Evolutionary conservation across 2,888 invertebrate genomes (phyloP).

Genomic region (Neoascia interrupta): DNA sequence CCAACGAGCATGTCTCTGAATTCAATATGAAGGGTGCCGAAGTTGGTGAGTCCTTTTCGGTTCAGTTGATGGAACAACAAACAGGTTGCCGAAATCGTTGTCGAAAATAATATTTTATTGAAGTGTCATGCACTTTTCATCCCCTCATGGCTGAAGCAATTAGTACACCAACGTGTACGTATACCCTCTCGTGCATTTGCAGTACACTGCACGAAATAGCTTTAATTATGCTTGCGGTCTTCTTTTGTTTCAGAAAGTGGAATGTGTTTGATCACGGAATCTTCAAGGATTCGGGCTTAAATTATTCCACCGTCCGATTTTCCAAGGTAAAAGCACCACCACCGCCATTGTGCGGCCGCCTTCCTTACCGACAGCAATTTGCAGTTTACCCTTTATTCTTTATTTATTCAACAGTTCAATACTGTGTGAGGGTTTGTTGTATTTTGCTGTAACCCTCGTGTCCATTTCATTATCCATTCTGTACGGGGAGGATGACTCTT

Average conservation of each 20-base stretch:
- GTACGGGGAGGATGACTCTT: neutral
- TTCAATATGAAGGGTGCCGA: neutral
- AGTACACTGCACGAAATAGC: constrained; percentile 19
- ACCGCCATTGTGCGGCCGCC: too few relatives aligned
- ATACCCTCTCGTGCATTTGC: constrained; percentile 18
- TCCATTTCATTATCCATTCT: constrained; percentile 35
- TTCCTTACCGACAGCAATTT: too few relatives aligned
- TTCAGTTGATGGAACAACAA: constrained; percentile 54
- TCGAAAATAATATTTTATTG: constrained; percentile 32
- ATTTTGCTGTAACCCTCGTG: neutral
- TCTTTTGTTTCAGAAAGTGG: neutral
- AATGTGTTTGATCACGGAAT: constrained; percentile 65
- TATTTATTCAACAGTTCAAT: constrained; percentile 51
- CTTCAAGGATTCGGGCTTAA: constrained; percentile 36
- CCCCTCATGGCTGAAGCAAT: constrained; percentile 41
- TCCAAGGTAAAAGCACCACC: too few relatives aligned
- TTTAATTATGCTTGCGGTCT: neutral
- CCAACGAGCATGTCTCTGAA: too few relatives aligned
- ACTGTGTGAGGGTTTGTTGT: constrained; percentile 1
- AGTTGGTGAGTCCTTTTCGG: constrained; percentile 15
- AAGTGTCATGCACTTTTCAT: constrained; percentile 45
- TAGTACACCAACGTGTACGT: too few relatives aligned
- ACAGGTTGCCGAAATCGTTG: constrained; percentile 46
- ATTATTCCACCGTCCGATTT: constrained; percentile 49
- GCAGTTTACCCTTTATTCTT: too few relatives aligned